Base-by-base conservation (phyloP, 2,888 invertebrate species). In the Polydrusus cervinus region DNA sequence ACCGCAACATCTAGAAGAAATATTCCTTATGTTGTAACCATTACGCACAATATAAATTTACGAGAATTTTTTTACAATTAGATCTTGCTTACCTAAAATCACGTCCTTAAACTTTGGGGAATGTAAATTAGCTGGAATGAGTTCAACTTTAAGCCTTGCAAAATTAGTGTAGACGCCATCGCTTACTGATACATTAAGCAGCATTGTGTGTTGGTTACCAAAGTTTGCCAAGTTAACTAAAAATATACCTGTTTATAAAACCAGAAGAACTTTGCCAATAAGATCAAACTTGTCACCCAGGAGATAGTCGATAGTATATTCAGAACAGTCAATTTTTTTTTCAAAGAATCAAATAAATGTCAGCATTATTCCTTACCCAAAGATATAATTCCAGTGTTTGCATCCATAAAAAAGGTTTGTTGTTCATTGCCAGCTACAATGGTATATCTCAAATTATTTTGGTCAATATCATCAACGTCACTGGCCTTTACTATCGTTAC, bases 111-210 rank as follows among this genome's bases (percentile, higher is more conserved):
- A 97, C 77, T 90, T 89, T 10, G 97, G 97, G 80, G 93, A 90
- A 85, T 93, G 91, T 79, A 90, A 89, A 88, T 97, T 97, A 76
- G 94, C 93, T 9, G 95, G 92, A 74, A 94, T 88, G 77, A 94
- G 90, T 82, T 93, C 91, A 62, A 96, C 93, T 88, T 94, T 94
- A 14, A 95, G 90, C 79, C 95, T 89, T 0, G 96, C 93, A 87
- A 95, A 97, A 79, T 93, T 94, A 8, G 96, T 97, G 88, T 97
- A 97, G 45, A 98, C 96, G 40, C 98, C 98, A 89, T 99, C 98
- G 70, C 96, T 95, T 47, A 97, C 98, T 0, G 97, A 97, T 40
- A 98, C 93, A 89, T 98, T 98, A 74, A 98, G 89, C 75, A 92
- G 88, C 83, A 92, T 92, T 60, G 81, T 80, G 25, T 77, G 76